Evolutionary conservation across 2,797 vertebrate species (phyloP).

Genomic region (Lophius americanus): DNA sequence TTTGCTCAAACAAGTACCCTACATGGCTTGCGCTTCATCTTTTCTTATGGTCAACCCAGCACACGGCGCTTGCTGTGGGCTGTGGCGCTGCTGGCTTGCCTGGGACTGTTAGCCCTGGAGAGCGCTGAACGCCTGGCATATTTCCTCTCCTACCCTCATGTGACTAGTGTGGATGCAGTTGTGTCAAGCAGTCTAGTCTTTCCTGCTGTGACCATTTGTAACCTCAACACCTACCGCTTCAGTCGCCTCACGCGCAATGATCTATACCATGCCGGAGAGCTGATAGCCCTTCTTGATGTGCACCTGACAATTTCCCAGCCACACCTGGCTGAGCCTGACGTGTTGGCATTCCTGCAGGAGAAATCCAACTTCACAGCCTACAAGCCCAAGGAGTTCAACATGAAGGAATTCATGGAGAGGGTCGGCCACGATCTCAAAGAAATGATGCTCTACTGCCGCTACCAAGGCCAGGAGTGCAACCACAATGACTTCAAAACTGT

Average conservation of each 20-base stretch:
- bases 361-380: conserved; percentile 95
- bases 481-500: conserved; percentile 95
- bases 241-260: conserved; percentile 93
- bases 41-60: conserved; percentile 88
- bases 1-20: conserved; percentile 94
- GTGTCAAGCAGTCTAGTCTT: conserved; percentile 93
- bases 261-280: conserved; percentile 95
- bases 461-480: conserved; percentile 93
- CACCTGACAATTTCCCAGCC: conserved; percentile 92
- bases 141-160: conserved; percentile 96
- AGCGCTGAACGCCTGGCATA: conserved; percentile 92
- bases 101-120: conserved; percentile 92
- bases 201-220: conserved; percentile 95
- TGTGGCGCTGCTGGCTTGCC: conserved; percentile 88
- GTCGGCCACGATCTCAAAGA: conserved; percentile 96
- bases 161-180: conserved; percentile 94
- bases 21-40: conserved; percentile 94
- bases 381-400: conserved; percentile 93
- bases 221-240: conserved; percentile 95
- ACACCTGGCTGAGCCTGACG: conserved; percentile 90
- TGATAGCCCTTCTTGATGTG: conserved; percentile 93
- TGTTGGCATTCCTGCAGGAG: conserved; percentile 88
- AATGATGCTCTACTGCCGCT: conserved; percentile 99
- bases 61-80: conserved; percentile 92
- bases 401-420: conserved; percentile 94